Conservation (phyloP, 2,888 invertebrate species). For the Lasioglossum vierecki region DNA sequence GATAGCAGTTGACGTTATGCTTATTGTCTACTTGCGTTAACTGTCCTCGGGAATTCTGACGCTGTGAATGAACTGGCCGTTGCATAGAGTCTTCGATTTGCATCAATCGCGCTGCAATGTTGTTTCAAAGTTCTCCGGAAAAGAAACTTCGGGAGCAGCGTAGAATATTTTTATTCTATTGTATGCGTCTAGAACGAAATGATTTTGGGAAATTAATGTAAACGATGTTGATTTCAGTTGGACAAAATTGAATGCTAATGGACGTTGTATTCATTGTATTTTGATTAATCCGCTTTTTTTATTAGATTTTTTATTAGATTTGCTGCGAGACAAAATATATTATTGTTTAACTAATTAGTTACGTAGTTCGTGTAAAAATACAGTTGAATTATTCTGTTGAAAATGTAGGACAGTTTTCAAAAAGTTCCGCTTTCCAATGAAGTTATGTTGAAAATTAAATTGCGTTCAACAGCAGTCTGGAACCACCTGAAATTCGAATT, state of each 20-base stretch:
- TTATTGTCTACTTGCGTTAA: conserved; percentile 50
- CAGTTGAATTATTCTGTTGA: neutral
- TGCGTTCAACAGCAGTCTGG: neutral
- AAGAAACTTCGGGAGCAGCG: neutral
- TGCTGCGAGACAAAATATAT: neutral
- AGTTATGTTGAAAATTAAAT: neutral
- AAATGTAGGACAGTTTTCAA: neutral
- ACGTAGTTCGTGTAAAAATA: neutral
- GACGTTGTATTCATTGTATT: neutral
- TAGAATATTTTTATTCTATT: neutral
- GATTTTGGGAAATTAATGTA: neutral
- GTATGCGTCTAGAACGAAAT: neutral
- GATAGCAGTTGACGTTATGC: conserved; percentile 55
- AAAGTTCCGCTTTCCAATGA: neutral
- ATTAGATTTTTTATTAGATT: neutral
- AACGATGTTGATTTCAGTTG: neutral
- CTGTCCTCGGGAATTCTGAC: conserved; percentile 13
- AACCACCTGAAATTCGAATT: neutral
- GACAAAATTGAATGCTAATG: neutral
- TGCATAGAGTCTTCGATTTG: neutral
- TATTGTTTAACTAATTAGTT: neutral
- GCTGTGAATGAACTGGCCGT: conserved; percentile 9
- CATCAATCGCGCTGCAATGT: neutral
- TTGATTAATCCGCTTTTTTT: neutral
- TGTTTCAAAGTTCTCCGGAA: neutral